phyloP scores from a whole-genome alignment of 1,140 invertebrate genomes.

The Zaprionus kolodkinae region DNA sequence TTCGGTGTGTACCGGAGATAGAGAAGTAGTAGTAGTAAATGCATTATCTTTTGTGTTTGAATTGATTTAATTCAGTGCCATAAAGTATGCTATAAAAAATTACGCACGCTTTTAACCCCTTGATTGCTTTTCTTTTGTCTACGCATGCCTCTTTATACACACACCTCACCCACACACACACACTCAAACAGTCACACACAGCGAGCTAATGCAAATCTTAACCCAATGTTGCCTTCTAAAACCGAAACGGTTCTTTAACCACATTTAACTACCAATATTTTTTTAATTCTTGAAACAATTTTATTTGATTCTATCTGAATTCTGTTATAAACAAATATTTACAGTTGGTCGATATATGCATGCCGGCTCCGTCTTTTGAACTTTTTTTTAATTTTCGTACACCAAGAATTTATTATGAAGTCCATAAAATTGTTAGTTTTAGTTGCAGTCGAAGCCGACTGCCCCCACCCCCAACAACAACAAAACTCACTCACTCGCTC shows the following conservation, averaged over 20 bases:
- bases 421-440: constrained; percentile 52
- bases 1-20: constrained; percentile 7
- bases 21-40: background rate
- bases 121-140: constrained; percentile 55
- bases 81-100: constrained; percentile 82
- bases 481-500: constrained; percentile 17
- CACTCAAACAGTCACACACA: background rate
- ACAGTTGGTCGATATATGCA: constrained; percentile 85
- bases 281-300: constrained; percentile 50
- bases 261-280: constrained; percentile 8
- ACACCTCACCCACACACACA: background rate
- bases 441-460: constrained; percentile 54
- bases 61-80: constrained; percentile 57
- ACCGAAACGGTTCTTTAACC: background rate
- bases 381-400: constrained; percentile 70
- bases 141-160: constrained; percentile 19
- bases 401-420: constrained; percentile 58
- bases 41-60: constrained; percentile 4
- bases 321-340: constrained; percentile 78
- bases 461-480: background rate
- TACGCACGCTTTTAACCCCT: constrained; percentile 84
- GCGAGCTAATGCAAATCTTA: constrained; percentile 11
- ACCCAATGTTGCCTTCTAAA: constrained; percentile 4
- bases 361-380: constrained; percentile 85
- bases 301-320: constrained; percentile 39